Evolutionary conservation across 2,797 vertebrate genomes (phyloP), one percentile per base, ranked within the genome.

Genomic region (Pseudochirops cupreus): DNA sequence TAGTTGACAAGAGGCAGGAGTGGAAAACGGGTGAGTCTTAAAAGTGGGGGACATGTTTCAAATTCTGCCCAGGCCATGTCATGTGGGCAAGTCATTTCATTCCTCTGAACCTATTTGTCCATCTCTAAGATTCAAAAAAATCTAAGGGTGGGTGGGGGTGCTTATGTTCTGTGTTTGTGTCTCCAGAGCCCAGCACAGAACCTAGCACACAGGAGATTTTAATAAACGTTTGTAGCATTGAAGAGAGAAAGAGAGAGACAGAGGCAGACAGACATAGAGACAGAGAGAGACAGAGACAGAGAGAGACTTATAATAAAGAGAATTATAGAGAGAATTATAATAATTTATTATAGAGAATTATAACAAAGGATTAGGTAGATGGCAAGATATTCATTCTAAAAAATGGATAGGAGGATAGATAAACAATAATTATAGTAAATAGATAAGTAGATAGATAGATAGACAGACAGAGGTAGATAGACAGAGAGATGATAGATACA

Each of bases 161-260:
- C 18, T 82, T 39, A 6, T 74, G n/a, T 74, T 39, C 67, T 46
- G n/a, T 39, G 18, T 82, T 39, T 82, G 16, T 82, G 39, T 58
- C n/a, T 54, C 31, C 31, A 91, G 87, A 91, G 50, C 31, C 28
- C 12, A 57, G 74, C 52, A n/a, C n/a, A 21, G 1, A 82, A 0
- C 7, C 92, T 59, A n/a, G 52, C 89, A 95, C 93, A 82, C 21
- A 91, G 62, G 94, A 96, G 93, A 26, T 50, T 74, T 24, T 56
- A 58, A 24, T 4, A 6, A 26, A 31, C 21, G 16, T 6, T 58
- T 87, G 0, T 50, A 55, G 46, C 53, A 67, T 29, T 89, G 62
- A 58, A 62, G 57, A 58, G 6, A 26, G 57, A 29, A 6, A 28
- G 57, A 24, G 24, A 58, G 26, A 57, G 56, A 16, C 9, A 53